Evolutionary conservation across 2,113 vertebrate species (phyloP), one percentile per base, ranked within the genome.

Genomic region (Salvelinus alpinus): DNA sequence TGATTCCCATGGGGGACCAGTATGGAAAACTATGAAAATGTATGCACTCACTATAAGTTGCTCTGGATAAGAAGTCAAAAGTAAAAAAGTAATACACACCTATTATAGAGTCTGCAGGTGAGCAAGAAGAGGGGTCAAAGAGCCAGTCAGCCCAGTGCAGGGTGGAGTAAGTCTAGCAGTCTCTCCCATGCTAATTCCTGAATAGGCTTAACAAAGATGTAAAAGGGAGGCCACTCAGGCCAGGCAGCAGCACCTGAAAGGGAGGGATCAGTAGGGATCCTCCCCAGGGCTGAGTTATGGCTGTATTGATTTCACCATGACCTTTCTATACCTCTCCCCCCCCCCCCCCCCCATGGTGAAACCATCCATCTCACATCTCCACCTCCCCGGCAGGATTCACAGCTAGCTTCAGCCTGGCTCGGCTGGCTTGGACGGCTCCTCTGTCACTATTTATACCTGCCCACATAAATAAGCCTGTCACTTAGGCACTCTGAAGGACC

Each of bases 401-500:
- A 38, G 13, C 72, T 71, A 83, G n/a, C 59, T 16, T 62, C 20
- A 22, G 20, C 18, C n/a, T 62, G 59, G 59, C 59, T 62, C n/a
- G 78, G 72, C 74, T 64, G 7, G 78, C 75, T 81, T 71, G 73
- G 78, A 78, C 64, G 81, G 84, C 84, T 85, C 89, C 77, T 57
- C 78, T 78, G 77, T 70, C 77, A 76, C 60, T 75, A 84, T 71
- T 72, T 84, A 80, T 84, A 71, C 62, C 13, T 29, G 57, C 27
- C 70, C 68, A 81, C 80, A 86, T 84, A 88, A 88, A 88, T 88
- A 84, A 81, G 72, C 72, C 66, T 70, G 77, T 67, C 67, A 74
- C 71, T 71, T 65, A 76, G 72, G 68, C 76, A 64, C 65, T 47
- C 74, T 76, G 59, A 70, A 67, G 77, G 47, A 78, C 80, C 68